A percentile compares a stretch with the other conserved stretches of the same genome.
Conservation (phyloP, 2,888 invertebrate species). For the Stictocephala bisonia region DNA sequence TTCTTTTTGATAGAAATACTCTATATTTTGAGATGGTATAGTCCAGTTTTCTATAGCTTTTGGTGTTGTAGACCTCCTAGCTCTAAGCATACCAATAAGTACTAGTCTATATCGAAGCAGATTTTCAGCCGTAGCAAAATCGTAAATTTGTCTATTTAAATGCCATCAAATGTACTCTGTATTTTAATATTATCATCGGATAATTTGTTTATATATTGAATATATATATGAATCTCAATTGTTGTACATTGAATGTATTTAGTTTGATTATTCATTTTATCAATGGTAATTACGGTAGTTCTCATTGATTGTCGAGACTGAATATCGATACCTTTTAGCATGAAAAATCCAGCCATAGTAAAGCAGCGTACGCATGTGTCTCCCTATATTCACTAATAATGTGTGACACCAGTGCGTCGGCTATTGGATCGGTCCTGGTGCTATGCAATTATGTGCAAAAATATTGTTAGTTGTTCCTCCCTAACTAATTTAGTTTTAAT, state of each 20-base stretch:
- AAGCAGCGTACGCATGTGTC: constrained; percentile 10
- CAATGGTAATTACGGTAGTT: too few species aligned
- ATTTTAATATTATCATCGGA: constrained; percentile 44
- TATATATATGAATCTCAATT: constrained; percentile 25
- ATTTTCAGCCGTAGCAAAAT: constrained; percentile 43
- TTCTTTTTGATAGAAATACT: constrained; percentile 34
- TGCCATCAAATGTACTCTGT: constrained; percentile 41
- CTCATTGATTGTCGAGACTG: constrained; percentile 15
- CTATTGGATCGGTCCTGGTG: constrained; percentile 28
- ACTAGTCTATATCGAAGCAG: constrained; percentile 41
- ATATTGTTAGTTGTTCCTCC: constrained; percentile 37
- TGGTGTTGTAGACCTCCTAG: constrained; percentile 47
- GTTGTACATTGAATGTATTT: constrained; percentile 38
- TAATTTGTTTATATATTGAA: constrained; percentile 12
- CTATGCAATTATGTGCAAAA: constrained; percentile 15
- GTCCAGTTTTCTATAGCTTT: constrained; percentile 49
- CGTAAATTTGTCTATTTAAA: constrained; percentile 46
- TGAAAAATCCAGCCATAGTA: constrained; percentile 26
- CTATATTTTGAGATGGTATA: constrained; percentile 46
- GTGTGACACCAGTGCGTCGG: neutral
- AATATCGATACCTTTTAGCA: neutral
- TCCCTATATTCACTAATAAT: neutral
- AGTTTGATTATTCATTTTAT: constrained; percentile 8
- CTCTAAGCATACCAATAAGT: constrained; percentile 39
- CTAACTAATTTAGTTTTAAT: constrained; percentile 1